Evolutionary conservation across 1,140 invertebrate genomes (phyloP).

Genomic region (Diorhabda sublineata): DNA sequence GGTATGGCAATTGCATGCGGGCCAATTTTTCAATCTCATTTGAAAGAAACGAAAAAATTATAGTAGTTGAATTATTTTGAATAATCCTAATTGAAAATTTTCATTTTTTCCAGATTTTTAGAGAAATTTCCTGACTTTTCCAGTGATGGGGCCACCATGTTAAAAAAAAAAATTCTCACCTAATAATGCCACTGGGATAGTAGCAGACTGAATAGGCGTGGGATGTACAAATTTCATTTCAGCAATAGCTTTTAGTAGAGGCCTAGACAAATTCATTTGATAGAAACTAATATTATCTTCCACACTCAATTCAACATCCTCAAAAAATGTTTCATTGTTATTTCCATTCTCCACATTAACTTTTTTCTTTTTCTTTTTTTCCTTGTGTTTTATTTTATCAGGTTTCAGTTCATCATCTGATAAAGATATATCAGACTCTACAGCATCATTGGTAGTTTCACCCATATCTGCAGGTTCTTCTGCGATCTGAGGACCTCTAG

Average conservation of each 20-base stretch:
- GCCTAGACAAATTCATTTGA: conserved; percentile 89
- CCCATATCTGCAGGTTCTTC: conserved; percentile 29
- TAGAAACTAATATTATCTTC: conserved; percentile 77
- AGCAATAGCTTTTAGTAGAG: conserved; percentile 82
- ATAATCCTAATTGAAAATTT: no score
- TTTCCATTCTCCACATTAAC: conserved; percentile 44
- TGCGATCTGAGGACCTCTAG: conserved; percentile 49
- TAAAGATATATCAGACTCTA: conserved; percentile 49
- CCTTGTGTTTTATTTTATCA: conserved; percentile 58
- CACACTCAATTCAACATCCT: conserved; percentile 58
- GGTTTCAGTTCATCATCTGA: conserved; percentile 70
- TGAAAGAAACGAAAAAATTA: no score
- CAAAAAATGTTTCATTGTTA: conserved; percentile 66
- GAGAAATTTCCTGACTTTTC: no score
- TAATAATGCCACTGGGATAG: conserved; percentile 88
- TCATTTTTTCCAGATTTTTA: no score
- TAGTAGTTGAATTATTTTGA: no score
- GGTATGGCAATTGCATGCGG: no score
- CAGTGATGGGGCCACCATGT: no score
- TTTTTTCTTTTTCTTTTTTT: conserved; percentile 55
- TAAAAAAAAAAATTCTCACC: conserved; percentile 44
- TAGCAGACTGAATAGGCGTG: conserved; percentile 93
- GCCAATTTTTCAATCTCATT: no score
- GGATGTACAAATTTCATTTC: conserved; percentile 86
- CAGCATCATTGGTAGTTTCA: conserved; percentile 32